Percentiles rank a stretch among this genome's conserved stretches.
These are phyloP conservation scores for Caenorhabditis sp. DNA, from an alignment of 2,888 invertebrate species.

Conservation along the genomic window DNA sequence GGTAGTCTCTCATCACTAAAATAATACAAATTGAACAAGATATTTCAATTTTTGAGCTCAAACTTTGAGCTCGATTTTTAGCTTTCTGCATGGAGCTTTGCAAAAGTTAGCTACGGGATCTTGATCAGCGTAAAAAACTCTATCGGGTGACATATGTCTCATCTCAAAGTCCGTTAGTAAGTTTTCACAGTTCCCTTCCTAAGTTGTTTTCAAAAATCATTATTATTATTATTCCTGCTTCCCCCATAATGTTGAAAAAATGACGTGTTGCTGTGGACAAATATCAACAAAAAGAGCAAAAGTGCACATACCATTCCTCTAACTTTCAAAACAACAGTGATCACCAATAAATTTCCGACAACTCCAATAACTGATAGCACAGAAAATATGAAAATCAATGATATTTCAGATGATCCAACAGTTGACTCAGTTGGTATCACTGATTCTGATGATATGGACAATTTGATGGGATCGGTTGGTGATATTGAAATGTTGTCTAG, in stretches of 20 bases:
- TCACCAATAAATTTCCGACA: conserved; percentile 67
- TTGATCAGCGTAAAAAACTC: too few species aligned
- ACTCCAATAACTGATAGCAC: conserved; percentile 61
- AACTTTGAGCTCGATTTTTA: too few species aligned
- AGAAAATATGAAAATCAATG: conserved; percentile 44
- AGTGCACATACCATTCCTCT: conserved; percentile 53
- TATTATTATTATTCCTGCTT: background rate
- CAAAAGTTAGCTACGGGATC: too few species aligned
- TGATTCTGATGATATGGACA: background rate
- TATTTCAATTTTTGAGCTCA: too few species aligned
- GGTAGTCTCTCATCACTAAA: too few species aligned
- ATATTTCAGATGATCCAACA: conserved; percentile 1
- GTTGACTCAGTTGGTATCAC: background rate
- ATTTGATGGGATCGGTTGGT: background rate
- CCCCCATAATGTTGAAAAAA: background rate
- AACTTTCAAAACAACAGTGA: conserved; percentile 62
- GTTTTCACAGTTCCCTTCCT: too few species aligned
- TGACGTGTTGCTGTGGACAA: background rate
- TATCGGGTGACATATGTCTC: too few species aligned
- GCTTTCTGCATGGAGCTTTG: too few species aligned
- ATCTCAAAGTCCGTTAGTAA: too few species aligned
- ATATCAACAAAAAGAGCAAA: background rate
- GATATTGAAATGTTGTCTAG: background rate
- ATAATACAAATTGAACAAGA: too few species aligned
- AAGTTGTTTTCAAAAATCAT: too few species aligned